Percentiles rank a stretch among this genome's conserved stretches.
These are phyloP conservation scores for Malacoctenus gilli DNA, from an alignment of 2,797 vertebrate species.

Conservation along the genomic window DNA sequence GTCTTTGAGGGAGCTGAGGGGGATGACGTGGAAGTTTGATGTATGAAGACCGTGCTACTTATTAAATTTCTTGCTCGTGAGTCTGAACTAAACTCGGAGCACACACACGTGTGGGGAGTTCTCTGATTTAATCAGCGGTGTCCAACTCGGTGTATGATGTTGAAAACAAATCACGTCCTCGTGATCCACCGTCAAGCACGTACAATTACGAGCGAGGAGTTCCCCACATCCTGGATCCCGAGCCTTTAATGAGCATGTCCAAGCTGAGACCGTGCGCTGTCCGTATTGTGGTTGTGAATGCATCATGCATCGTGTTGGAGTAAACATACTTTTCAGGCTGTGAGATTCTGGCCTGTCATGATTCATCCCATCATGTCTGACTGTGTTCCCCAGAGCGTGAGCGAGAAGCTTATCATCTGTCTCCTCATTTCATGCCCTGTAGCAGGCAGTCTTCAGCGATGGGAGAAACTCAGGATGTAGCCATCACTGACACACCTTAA, in stretches of 20 bases:
- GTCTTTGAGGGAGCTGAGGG: conserved; percentile 50
- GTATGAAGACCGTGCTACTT: conserved; percentile 29
- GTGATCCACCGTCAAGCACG: neutral
- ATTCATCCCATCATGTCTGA: conserved; percentile 66
- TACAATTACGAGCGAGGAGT: conserved; percentile 4
- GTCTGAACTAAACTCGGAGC: conserved; percentile 15
- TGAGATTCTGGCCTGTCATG: conserved; percentile 49
- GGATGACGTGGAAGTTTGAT: conserved; percentile 42
- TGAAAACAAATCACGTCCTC: neutral
- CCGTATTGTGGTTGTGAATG: conserved; percentile 35
- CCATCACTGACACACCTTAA: conserved; percentile 53
- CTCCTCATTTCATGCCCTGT: conserved; percentile 70
- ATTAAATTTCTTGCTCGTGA: conserved; percentile 13
- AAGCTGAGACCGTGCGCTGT: conserved; percentile 13
- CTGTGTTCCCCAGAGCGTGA: conserved; percentile 60
- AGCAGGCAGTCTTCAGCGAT: conserved; percentile 54
- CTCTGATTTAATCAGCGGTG: conserved; percentile 1
- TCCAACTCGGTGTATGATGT: too few relatives aligned
- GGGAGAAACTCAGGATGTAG: conserved; percentile 56
- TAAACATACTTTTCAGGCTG: conserved; percentile 55
- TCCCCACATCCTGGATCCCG: conserved; percentile 1
- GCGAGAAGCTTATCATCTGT: conserved; percentile 72
- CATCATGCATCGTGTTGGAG: conserved; percentile 3
- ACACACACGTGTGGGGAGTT: neutral
- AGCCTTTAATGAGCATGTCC: conserved; percentile 12